Evolutionary conservation across 2,113 vertebrate genomes (phyloP).

Genomic region (Caloenas nicobarica): DNA sequence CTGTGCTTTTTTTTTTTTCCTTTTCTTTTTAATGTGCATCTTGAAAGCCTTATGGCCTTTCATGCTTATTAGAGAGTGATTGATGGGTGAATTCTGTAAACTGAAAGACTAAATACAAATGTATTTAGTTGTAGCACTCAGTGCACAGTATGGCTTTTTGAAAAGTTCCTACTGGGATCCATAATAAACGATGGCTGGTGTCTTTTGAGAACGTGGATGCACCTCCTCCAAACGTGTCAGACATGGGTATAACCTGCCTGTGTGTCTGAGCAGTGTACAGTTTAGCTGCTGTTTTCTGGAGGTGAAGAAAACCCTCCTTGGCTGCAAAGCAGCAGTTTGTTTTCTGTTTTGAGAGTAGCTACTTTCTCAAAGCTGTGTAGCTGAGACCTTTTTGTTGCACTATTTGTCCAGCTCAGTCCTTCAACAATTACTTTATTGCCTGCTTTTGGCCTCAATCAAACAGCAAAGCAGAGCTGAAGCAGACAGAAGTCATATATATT

Average conservation of each 20-base stretch:
- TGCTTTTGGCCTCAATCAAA: not conserved
- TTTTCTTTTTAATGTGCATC: not conserved
- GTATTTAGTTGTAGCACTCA: not conserved
- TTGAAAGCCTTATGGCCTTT: not conserved
- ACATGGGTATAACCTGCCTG: not conserved
- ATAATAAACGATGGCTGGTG: not conserved
- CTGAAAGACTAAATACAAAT: not conserved
- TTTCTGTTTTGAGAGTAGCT: not conserved
- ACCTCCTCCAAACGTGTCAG: rapidly evolving
- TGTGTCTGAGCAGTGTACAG: rapidly evolving
- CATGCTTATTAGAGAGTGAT: not conserved
- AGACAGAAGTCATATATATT: not conserved
- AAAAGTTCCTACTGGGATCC: not conserved
- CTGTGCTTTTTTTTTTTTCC: not conserved
- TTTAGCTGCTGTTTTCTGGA: not conserved
- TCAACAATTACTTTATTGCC: not conserved
- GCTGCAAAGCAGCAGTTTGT: not conserved
- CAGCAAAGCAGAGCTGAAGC: not conserved
- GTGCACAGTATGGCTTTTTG: not conserved
- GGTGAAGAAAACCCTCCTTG: not conserved
- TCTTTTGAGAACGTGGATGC: not conserved
- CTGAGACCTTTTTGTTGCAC: not conserved
- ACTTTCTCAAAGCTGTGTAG: not conserved
- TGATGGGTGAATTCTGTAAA: not conserved
- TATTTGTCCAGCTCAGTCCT: not conserved